These are phyloP conservation scores for Perizoma affinitatum DNA, from an alignment of 2,888 invertebrate genomes.

Conservation along the genomic window DNA sequence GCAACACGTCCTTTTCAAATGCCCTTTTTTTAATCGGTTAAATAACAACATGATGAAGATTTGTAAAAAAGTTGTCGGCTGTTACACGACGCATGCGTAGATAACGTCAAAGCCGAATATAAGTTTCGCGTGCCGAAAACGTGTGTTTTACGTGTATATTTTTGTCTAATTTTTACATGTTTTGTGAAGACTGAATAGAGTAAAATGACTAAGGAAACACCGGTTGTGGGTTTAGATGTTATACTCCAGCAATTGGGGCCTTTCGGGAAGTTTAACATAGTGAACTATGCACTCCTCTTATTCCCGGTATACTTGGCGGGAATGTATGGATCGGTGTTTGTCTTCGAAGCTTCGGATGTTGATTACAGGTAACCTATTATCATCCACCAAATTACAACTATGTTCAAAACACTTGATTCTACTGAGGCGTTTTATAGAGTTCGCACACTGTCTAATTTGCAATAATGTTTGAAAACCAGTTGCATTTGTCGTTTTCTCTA, in stretches of 20 bases:
- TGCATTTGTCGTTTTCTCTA: conserved; percentile 8
- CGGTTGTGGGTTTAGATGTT: conserved; percentile 59
- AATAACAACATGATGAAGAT: conserved; percentile 11
- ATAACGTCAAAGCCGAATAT: conserved; percentile 30
- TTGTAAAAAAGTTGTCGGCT: not conserved
- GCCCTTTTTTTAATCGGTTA: not conserved
- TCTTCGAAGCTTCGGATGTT: conserved; percentile 75
- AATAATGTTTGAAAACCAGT: conserved; percentile 10
- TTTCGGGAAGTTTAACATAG: conserved; percentile 71
- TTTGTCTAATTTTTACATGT: conserved; percentile 34
- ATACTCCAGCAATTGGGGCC: conserved; percentile 68
- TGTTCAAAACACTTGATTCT: not conserved
- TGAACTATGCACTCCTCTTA: conserved; percentile 70
- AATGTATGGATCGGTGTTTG: conserved; percentile 71
- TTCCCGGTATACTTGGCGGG: conserved; percentile 76
- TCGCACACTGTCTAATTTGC: not conserved
- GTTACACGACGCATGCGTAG: conserved; percentile 31
- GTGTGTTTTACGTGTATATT: conserved; percentile 22
- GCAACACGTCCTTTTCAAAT: conserved; percentile 13
- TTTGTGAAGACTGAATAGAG: conserved; percentile 38
- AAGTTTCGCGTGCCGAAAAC: conserved; percentile 17
- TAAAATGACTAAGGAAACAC: conserved; percentile 57
- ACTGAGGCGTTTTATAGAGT: conserved; percentile 3
- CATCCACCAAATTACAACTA: not conserved
- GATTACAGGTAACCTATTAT: conserved; percentile 60